Evolutionary conservation across 1,140 invertebrate genomes (phyloP).

Genomic region (Nasonia giraulti): DNA sequence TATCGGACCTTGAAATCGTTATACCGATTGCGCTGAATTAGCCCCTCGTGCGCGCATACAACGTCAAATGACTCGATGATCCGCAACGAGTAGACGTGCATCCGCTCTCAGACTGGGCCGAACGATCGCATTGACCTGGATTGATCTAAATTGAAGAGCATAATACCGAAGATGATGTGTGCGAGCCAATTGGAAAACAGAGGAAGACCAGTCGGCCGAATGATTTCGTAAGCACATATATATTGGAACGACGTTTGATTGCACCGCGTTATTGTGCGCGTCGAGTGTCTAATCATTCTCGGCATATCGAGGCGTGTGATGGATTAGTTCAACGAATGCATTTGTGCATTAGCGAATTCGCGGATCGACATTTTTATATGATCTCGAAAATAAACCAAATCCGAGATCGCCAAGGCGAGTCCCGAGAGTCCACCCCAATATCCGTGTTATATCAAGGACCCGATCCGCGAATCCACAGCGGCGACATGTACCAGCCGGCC

Average conservation of each 20-base stretch:
- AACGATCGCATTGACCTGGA: slow-evolving; percentile 19
- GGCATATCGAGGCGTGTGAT: no score
- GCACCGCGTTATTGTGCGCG: no score
- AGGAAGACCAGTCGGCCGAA: background rate
- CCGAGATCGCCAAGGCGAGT: background rate
- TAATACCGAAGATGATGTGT: background rate
- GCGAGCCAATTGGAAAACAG: slow-evolving; percentile 2
- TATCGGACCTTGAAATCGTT: background rate
- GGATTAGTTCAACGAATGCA: no score
- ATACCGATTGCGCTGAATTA: background rate
- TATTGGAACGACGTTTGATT: no score
- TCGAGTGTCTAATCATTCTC: no score
- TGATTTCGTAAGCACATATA: no score
- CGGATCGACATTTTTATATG: no score
- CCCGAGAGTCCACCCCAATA: background rate
- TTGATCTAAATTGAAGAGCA: slow-evolving; percentile 31
- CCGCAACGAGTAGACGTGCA: slow-evolving; percentile 18
- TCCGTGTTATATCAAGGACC: no score
- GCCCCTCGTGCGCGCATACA: background rate
- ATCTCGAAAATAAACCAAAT: no score
- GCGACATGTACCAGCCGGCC: slow-evolving; percentile 50
- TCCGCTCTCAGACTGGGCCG: background rate
- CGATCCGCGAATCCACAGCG: background rate
- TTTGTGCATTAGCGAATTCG: no score
- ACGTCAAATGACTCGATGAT: no score